Evolutionary conservation across 1,140 invertebrate genomes (phyloP).

Genomic region (Cyclina sinensis): DNA sequence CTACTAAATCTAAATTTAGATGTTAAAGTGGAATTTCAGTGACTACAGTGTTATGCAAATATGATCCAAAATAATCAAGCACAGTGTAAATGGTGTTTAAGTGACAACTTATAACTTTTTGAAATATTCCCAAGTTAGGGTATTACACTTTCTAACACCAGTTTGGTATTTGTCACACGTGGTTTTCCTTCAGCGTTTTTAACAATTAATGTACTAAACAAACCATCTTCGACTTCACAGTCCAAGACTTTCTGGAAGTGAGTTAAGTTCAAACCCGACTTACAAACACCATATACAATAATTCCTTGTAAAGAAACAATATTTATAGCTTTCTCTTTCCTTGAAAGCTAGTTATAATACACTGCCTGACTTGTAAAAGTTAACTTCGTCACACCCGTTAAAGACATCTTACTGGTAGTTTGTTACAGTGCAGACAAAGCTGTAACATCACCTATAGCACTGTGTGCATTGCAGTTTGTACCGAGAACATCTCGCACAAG

Average conservation of each 20-base stretch:
- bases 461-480: background rate
- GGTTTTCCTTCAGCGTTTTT: conserved; percentile 18
- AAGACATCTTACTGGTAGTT: background rate
- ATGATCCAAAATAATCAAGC: too few species aligned
- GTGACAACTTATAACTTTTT: too few species aligned
- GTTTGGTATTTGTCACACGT: conserved; percentile 26
- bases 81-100: too few species aligned
- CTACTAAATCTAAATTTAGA: too few species aligned
- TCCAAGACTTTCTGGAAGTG: conserved; percentile 2
- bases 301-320: background rate
- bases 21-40: too few species aligned
- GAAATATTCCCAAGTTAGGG: conserved; percentile 14
- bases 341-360: background rate
- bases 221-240: conserved; percentile 33
- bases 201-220: background rate
- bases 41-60: too few species aligned
- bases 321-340: conserved; percentile 7
- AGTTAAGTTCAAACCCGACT: conserved; percentile 25
- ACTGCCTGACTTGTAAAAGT: background rate
- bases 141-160: conserved; percentile 18
- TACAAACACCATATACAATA: conserved; percentile 5
- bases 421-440: background rate
- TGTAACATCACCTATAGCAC: background rate
- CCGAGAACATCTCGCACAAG: too few species aligned
- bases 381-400: background rate